Base-by-base conservation (phyloP, 2,888 invertebrate species). In the Nasonovia ribisnigri region DNA sequence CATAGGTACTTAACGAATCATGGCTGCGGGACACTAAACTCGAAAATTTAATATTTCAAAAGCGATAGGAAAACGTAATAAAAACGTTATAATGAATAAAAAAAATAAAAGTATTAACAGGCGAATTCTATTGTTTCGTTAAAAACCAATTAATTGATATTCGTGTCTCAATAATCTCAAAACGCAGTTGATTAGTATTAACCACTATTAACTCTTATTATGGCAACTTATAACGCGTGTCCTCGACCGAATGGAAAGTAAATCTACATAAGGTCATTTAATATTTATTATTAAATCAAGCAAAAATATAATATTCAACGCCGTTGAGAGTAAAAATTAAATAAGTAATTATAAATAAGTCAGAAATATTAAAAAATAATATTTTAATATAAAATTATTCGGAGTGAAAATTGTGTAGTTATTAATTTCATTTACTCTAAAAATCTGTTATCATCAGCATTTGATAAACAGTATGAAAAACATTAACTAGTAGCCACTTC, bases 171-270 rank as follows among this genome's bases (percentile, higher is more conserved):
- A 86, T 46, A 86, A 26, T 48, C 13, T 36, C 36, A 16, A 48
- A 60, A 77, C 1, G 36, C 24, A 46, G 36, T 51, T 77, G 6
- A 8, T 36, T 36, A 67, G n/a, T 48, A 26, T n/a, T 24, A 36
- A 48, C 36, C n/a, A 36, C 26, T 90, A 42, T 84, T 77, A 51
- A 54, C 57, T 36, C 5, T 43, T 29, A 84, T 42, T 84, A 29
- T 20, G 36, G 4, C 42, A 60, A 91, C 42, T 8, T 36, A 77
- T 36, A 77, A 11, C 1, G 57, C 26, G 11, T 60, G 84, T 84
- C 90, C 90, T 91, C 51, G 90, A 84, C 90, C 29, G 26, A 51
- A 91, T 51, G 42, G 90, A 91, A 84, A 91, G 90, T 84, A 42
- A 91, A 84, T 91, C 51, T 91, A 42, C 11, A 36, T 77, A 77